Evolutionary conservation across 2,888 invertebrate species (phyloP).

Genomic region (Drymonia ruficornis): DNA sequence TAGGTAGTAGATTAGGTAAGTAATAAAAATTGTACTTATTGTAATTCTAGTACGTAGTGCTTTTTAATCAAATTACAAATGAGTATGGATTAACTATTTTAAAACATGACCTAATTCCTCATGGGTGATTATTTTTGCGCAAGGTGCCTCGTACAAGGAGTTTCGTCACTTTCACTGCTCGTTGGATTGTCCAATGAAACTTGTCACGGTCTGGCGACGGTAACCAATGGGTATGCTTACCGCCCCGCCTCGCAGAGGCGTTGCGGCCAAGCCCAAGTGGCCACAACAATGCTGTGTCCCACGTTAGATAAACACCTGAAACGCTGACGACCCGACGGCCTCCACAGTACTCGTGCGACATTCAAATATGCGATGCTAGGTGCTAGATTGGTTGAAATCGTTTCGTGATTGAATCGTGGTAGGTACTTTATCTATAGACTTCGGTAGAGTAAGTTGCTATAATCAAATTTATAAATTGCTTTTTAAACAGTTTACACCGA

Average conservation of each 20-base stretch:
- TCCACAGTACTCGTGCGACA: constrained; percentile 7
- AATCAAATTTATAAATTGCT: no score
- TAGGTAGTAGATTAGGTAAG: no score
- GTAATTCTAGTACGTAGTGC: no score
- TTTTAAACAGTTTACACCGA: no score
- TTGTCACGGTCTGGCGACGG: constrained; percentile 76
- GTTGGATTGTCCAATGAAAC: constrained; percentile 78
- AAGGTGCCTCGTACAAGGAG: constrained; percentile 67
- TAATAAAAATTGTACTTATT: no score
- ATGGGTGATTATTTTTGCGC: constrained; percentile 57
- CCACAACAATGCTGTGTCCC: constrained; percentile 53
- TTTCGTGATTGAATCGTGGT: no score
- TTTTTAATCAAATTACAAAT: neutral
- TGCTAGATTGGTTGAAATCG: no score
- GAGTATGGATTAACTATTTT: constrained; percentile 1
- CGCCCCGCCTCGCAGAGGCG: constrained; percentile 75
- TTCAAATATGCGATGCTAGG: constrained; percentile 21
- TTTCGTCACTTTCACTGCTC: constrained; percentile 78
- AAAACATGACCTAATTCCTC: constrained; percentile 48
- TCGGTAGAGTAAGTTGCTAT: no score
- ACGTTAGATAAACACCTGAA: constrained; percentile 37
- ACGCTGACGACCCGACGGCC: constrained; percentile 13
- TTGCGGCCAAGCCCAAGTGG: constrained; percentile 58
- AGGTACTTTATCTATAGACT: no score
- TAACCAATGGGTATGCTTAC: constrained; percentile 75